A percentile compares a stretch with the other conserved stretches of the same genome.
These are phyloP conservation scores for Pachypeltis micranthus DNA, from an alignment of 1,140 invertebrate species.

Conservation along the genomic window DNA sequence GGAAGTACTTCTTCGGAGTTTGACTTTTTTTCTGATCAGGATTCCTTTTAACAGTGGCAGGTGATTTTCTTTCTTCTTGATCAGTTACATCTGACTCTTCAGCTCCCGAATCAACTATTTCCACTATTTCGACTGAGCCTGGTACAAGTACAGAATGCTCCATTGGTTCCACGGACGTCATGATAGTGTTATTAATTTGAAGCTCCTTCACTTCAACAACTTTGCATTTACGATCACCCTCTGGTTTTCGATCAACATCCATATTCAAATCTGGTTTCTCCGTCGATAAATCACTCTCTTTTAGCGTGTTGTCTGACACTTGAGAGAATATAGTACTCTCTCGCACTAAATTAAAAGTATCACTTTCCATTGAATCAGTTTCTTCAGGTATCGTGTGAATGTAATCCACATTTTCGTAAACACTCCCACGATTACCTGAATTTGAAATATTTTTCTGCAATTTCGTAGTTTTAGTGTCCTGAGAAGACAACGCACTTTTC, in stretches of 20 bases:
- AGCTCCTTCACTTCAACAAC: slow-evolving; percentile 45
- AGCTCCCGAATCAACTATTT: slow-evolving; percentile 42
- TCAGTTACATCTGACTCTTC: slow-evolving; percentile 42
- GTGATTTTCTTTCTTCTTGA: slow-evolving; percentile 36
- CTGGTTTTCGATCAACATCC: not conserved
- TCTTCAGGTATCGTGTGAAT: slow-evolving; percentile 23
- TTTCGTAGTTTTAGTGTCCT: not conserved
- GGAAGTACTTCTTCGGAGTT: slow-evolving; percentile 27
- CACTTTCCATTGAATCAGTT: slow-evolving; percentile 32
- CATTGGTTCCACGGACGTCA: slow-evolving; percentile 37
- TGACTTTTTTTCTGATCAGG: slow-evolving; percentile 23
- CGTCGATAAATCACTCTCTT: slow-evolving; percentile 27
- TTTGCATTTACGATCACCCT: slow-evolving; percentile 30
- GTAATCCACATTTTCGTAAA: slow-evolving; percentile 28
- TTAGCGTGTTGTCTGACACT: slow-evolving; percentile 45
- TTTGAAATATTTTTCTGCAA: slow-evolving; percentile 2
- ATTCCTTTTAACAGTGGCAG: slow-evolving; percentile 25
- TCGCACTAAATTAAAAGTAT: slow-evolving; percentile 45
- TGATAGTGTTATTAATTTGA: slow-evolving; percentile 41
- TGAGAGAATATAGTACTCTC: slow-evolving; percentile 57
- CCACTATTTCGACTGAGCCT: slow-evolving; percentile 41
- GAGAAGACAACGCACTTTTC: not conserved
- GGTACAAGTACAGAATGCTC: slow-evolving; percentile 34
- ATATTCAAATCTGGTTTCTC: slow-evolving; percentile 1
- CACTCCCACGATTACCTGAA: slow-evolving; percentile 22